A percentile compares a stretch with the other conserved stretches of the same genome.
phyloP scores from a whole-genome alignment of 2,888 invertebrate species.

The Dryocosmus kuriphilus region DNA sequence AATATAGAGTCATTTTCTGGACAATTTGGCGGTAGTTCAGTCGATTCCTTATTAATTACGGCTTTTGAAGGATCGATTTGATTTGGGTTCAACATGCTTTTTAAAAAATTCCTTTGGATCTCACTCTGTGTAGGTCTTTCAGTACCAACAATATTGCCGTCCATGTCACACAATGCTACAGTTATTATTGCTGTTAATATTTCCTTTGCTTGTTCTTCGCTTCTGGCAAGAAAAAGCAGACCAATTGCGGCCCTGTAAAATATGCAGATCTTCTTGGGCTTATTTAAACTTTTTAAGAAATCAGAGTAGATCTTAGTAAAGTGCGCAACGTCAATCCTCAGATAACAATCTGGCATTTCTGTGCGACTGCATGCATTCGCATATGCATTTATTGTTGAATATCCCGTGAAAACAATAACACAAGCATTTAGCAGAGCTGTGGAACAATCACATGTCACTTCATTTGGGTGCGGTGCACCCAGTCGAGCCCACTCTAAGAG shows the following conservation, averaged over 20 bases:
- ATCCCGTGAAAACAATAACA: conserved; percentile 47
- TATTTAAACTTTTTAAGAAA: conserved; percentile 19
- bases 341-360: conserved; percentile 37
- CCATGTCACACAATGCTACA: conserved; percentile 37
- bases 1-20: too few species aligned
- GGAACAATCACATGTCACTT: conserved; percentile 45
- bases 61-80: too few species aligned
- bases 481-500: conserved; percentile 47
- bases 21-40: too few species aligned
- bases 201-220: conserved; percentile 4
- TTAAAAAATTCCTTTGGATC: not conserved
- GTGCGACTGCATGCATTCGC: conserved; percentile 7
- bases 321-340: conserved; percentile 47
- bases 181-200: not conserved
- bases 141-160: not conserved
- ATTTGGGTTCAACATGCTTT: too few species aligned
- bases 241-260: conserved; percentile 44
- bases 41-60: too few species aligned
- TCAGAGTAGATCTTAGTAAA: conserved; percentile 42
- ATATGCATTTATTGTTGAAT: conserved; percentile 51
- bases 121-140: not conserved
- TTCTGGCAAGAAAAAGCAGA: conserved; percentile 31
- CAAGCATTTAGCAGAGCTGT: conserved; percentile 47
- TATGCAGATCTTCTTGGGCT: conserved; percentile 18
- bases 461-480: conserved; percentile 49